Conservation (phyloP, 2,797 vertebrate genomes). For the Cercopithecus neglectus region DNA sequence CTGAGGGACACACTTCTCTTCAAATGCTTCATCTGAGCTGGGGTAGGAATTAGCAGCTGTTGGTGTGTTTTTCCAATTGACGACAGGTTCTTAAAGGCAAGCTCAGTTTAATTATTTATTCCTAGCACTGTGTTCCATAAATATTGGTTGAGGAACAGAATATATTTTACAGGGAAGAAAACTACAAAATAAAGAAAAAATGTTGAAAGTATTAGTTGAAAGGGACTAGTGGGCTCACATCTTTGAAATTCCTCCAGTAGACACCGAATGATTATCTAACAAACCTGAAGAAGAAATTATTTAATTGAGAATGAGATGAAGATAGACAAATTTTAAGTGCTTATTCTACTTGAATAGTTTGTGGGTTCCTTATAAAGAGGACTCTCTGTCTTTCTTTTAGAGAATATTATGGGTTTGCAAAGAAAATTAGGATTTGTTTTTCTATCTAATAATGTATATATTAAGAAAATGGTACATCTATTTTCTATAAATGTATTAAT, state of each 20-base stretch:
- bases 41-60: neutral
- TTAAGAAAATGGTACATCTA: neutral
- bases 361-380: neutral
- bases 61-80: neutral
- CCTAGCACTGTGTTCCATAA: neutral
- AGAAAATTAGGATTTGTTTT: neutral
- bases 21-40: neutral
- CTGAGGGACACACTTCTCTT: neutral
- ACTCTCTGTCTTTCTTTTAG: neutral
- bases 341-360: neutral
- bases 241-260: neutral
- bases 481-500: conserved; percentile 1
- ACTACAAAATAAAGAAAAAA: neutral
- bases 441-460: neutral
- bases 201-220: neutral
- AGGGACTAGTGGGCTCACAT: neutral
- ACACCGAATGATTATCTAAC: neutral
- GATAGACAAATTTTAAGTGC: neutral
- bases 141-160: neutral
- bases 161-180: neutral
- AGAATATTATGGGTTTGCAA: neutral
- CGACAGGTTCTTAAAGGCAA: neutral
- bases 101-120: neutral
- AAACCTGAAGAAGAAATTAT: neutral
- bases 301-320: neutral